A percentile compares a stretch with the other conserved stretches of the same genome.
Conservation (phyloP, 2,888 invertebrate genomes). For the Cosmorhoe ocellata region DNA sequence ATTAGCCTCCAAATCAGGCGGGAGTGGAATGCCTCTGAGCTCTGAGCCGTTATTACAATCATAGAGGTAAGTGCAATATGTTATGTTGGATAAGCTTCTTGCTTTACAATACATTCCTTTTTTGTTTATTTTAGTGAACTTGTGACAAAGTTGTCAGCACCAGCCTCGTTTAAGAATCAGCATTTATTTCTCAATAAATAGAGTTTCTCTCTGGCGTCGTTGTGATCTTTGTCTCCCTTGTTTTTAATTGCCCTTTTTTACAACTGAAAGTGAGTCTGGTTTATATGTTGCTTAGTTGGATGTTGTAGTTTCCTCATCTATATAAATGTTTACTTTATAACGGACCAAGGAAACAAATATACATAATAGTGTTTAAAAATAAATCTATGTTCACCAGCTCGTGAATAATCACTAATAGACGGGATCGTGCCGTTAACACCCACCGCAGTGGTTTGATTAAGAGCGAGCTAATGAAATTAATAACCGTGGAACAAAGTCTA, state of each 20-base stretch:
- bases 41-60: slow-evolving; percentile 3
- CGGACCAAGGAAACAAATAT: not conserved
- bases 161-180: too few relatives aligned
- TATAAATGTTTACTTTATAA: not conserved
- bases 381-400: slow-evolving; percentile 24
- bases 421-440: slow-evolving; percentile 53
- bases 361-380: slow-evolving; percentile 16
- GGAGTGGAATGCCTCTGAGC: slow-evolving; percentile 30
- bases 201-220: too few relatives aligned
- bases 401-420: slow-evolving; percentile 52
- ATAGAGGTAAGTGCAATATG: not conserved
- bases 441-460: slow-evolving; percentile 69
- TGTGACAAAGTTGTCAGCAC: too few relatives aligned
- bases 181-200: too few relatives aligned
- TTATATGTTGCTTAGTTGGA: not conserved
- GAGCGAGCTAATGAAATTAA: slow-evolving; percentile 78
- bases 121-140: too few relatives aligned
- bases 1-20: slow-evolving; percentile 41
- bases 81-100: not conserved
- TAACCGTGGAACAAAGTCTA: slow-evolving; percentile 66
- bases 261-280: too few relatives aligned
- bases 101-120: too few relatives aligned
- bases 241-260: too few relatives aligned
- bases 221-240: too few relatives aligned
- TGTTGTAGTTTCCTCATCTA: not conserved